Evolutionary conservation across 1,140 invertebrate genomes (phyloP).

Genomic region (Drosophila baimaii): DNA sequence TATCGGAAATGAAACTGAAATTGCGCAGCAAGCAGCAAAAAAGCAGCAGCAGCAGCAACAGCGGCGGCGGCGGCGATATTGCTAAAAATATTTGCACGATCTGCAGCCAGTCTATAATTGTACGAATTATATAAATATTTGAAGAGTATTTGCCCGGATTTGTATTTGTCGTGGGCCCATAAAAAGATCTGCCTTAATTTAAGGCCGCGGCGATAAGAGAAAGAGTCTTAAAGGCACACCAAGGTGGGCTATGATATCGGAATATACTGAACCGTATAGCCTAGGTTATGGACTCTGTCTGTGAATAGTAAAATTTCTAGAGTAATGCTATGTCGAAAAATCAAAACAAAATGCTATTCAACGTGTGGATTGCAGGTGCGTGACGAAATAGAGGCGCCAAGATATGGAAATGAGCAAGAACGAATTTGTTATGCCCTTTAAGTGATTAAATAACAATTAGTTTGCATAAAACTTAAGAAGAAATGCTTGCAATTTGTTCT

Average conservation of each 20-base stretch:
- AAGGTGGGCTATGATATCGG: conserved; percentile 6
- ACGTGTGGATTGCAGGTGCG: conserved; percentile 63
- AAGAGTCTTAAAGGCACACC: conserved; percentile 20
- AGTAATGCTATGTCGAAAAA: conserved; percentile 16
- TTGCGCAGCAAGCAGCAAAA: conserved; percentile 56
- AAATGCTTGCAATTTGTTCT: background rate
- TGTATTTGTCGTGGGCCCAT: conserved; percentile 19
- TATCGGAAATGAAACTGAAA: conserved; percentile 69
- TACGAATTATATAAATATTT: conserved; percentile 79
- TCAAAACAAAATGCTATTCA: conserved; percentile 50
- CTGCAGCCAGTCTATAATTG: conserved; percentile 66
- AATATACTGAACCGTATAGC: background rate
- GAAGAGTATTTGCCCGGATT: conserved; percentile 40
- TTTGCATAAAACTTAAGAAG: background rate
- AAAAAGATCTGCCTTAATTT: conserved; percentile 62
- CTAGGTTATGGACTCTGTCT: conserved; percentile 8
- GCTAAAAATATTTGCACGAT: conserved; percentile 69
- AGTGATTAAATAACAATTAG: background rate
- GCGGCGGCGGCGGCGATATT: conserved; percentile 25
- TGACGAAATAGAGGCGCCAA: conserved; percentile 35
- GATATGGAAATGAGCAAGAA: background rate
- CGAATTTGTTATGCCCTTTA: background rate
- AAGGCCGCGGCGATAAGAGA: conserved; percentile 53
- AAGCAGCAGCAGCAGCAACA: no score
- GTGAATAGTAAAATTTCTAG: conserved; percentile 8